Percentiles rank a stretch among this genome's conserved stretches.
phyloP scores from a whole-genome alignment of 2,888 invertebrate genomes.

The Eristalinus sepulchralis region DNA sequence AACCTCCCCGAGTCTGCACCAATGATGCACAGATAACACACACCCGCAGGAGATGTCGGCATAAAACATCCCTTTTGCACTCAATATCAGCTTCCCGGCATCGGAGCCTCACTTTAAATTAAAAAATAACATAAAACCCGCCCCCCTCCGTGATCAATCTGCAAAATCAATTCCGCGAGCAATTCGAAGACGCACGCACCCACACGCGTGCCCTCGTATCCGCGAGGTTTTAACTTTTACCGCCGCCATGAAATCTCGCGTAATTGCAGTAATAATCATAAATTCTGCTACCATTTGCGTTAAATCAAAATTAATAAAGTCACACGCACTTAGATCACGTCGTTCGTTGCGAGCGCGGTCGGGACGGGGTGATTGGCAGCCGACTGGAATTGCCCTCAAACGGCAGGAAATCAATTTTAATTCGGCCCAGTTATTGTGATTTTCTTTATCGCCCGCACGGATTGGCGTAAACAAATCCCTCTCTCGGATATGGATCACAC shows the following conservation, averaged over 20 bases:
- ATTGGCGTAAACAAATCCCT: constrained; percentile 36
- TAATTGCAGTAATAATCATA: constrained; percentile 44
- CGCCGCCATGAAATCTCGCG: constrained; percentile 2
- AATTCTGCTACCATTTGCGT: constrained; percentile 34
- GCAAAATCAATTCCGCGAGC: constrained; percentile 16
- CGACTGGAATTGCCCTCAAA: constrained; percentile 4
- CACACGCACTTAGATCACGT: constrained; percentile 5
- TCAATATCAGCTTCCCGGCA: not conserved
- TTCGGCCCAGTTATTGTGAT: constrained; percentile 40
- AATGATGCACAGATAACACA: not conserved
- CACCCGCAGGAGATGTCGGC: not conserved
- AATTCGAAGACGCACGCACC: not conserved
- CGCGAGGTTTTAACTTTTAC: constrained; percentile 19
- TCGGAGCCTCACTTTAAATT: not conserved
- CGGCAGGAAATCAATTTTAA: constrained; percentile 51
- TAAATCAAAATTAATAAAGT: constrained; percentile 54
- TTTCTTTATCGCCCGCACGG: constrained; percentile 46
- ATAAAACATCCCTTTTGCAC: not conserved
- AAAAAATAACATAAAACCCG: not conserved
- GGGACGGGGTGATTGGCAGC: not conserved
- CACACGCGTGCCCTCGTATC: not conserved
- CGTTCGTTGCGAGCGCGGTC: not conserved
- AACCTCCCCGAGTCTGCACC: not conserved
- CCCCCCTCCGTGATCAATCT: constrained; percentile 9
- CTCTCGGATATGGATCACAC: constrained; percentile 18